A percentile compares a stretch with the other conserved stretches of the same genome.
Evolutionary conservation across 2,113 vertebrate genomes (phyloP).

Genomic region (Lota lota): DNA sequence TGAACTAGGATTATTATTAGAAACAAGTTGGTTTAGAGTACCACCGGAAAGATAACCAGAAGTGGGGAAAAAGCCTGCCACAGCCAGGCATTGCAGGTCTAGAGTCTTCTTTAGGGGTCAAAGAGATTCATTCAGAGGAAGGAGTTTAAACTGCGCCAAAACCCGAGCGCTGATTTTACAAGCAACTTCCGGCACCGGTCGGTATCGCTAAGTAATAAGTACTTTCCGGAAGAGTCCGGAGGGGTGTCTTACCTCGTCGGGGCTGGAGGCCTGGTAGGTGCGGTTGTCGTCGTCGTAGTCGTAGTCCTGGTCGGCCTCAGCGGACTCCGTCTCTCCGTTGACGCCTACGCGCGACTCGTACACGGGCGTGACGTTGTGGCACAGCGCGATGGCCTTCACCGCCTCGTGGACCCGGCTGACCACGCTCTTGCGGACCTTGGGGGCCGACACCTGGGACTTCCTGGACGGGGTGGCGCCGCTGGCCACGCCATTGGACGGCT

Average conservation of each 20-base stretch:
- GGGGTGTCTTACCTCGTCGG: constrained; percentile 97
- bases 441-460: constrained; percentile 74
- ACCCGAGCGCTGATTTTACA: too few relatives aligned
- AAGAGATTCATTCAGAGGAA: too few relatives aligned
- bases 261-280: constrained; percentile 96
- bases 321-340: constrained; percentile 79
- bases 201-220: too few relatives aligned
- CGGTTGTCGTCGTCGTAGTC: constrained; percentile 90
- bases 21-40: too few relatives aligned
- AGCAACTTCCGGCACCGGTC: too few relatives aligned
- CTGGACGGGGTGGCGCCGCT: constrained; percentile 71
- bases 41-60: too few relatives aligned
- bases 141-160: too few relatives aligned
- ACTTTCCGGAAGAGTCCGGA: too few relatives aligned
- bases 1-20: too few relatives aligned
- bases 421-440: constrained; percentile 92
- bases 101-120: too few relatives aligned
- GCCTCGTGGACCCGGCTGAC: constrained; percentile 91
- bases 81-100: too few relatives aligned
- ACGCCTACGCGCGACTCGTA: constrained; percentile 78
- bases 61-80: too few relatives aligned
- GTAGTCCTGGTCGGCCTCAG: constrained; percentile 93
- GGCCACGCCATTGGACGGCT: constrained; percentile 52
- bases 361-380: constrained; percentile 95
- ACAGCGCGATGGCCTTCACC: constrained; percentile 92